phyloP scores from a whole-genome alignment of 2,888 invertebrate genomes.

The Argynnis bischoffii region DNA sequence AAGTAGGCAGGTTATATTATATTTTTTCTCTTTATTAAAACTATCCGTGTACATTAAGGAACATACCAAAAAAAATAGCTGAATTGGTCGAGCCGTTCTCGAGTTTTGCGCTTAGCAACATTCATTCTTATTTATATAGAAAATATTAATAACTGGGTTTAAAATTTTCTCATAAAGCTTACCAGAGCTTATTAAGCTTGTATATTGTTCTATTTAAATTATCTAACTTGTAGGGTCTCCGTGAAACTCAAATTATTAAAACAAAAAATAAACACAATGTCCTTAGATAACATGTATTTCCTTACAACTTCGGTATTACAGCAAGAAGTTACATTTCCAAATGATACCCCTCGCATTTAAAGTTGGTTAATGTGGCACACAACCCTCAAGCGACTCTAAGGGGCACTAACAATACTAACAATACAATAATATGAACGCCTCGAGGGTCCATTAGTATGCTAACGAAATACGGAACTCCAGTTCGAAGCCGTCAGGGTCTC shows the following conservation, averaged over 20 bases:
- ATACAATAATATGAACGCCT: slow-evolving; percentile 55
- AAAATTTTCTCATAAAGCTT: too few relatives aligned
- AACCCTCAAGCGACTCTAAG: slow-evolving; percentile 24
- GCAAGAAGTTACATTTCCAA: slow-evolving; percentile 23
- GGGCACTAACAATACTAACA: slow-evolving; percentile 40
- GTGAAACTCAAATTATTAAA: not conserved
- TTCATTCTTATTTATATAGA: too few relatives aligned
- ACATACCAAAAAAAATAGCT: too few relatives aligned
- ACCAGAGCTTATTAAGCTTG: too few relatives aligned
- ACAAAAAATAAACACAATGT: not conserved
- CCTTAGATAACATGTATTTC: slow-evolving; percentile 12
- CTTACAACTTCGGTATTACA: slow-evolving; percentile 17
- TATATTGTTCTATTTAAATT: too few relatives aligned
- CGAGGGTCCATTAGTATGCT: slow-evolving; percentile 64
- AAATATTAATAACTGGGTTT: too few relatives aligned
- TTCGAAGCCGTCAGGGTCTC: slow-evolving; percentile 38
- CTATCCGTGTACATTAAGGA: too few relatives aligned
- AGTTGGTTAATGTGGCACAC: slow-evolving; percentile 32
- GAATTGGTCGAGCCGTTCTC: too few relatives aligned
- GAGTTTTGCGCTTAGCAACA: too few relatives aligned
- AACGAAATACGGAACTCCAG: slow-evolving; percentile 47
- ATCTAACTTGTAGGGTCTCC: not conserved
- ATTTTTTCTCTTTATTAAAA: too few relatives aligned
- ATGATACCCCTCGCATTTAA: slow-evolving; percentile 24
- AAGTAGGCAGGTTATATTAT: too few relatives aligned